Evolutionary conservation across 2,797 vertebrate species (phyloP).

Genomic region (Scolopax bukidnonensis): DNA sequence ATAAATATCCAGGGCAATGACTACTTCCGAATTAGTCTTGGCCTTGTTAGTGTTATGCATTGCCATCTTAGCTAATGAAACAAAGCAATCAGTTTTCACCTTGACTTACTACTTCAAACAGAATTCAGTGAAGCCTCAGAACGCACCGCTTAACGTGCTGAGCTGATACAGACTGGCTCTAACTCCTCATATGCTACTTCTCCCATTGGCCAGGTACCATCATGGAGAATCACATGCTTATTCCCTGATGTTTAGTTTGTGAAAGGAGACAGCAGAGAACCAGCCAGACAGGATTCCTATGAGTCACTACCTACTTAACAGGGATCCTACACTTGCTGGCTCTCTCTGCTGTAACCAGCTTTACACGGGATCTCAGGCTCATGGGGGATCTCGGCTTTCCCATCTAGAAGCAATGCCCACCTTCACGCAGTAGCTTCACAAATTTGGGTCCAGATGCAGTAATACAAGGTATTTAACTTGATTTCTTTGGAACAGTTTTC

Average conservation of each 20-base stretch:
- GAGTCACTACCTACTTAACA: slow-evolving; percentile 16
- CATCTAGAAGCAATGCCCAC: not conserved
- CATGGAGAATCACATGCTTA: not conserved
- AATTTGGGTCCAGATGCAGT: not conserved
- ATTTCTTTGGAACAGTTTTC: not conserved
- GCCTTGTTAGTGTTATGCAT: not conserved
- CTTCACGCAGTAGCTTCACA: not conserved
- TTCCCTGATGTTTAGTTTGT: not conserved
- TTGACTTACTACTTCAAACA: not conserved
- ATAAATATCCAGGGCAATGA: not conserved
- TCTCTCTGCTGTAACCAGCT: not conserved
- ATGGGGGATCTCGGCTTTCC: not conserved
- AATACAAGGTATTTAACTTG: not conserved
- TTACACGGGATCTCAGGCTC: not conserved
- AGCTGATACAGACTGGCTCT: not conserved
- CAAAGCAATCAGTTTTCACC: not conserved
- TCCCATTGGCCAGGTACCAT: not conserved
- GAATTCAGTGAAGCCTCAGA: not conserved
- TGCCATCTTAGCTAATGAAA: not conserved
- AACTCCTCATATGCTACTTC: not conserved
- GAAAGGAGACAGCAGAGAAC: not conserved
- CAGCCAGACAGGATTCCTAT: slow-evolving; percentile 9
- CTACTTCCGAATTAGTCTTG: not conserved
- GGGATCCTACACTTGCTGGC: rapidly evolving
- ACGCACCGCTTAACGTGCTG: not conserved